Percentiles rank a stretch among this genome's conserved stretches.
Conservation (phyloP, 1,140 invertebrate species). For the Cotesia vestalis region DNA sequence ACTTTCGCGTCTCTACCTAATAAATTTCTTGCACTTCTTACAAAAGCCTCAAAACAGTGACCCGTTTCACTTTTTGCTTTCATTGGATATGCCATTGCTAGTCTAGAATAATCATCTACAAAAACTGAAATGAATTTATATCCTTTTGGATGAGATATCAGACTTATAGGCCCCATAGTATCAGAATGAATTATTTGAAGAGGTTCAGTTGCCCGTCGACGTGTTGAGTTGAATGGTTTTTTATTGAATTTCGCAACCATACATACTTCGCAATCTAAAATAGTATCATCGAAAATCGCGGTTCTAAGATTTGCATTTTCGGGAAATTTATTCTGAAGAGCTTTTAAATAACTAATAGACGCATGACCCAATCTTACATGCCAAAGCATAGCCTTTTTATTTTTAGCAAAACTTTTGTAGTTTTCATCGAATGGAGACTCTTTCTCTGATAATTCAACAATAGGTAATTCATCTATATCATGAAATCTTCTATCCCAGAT, state of each 20-base stretch:
- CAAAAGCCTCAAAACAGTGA: conserved; percentile 34
- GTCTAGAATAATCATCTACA: conserved; percentile 36
- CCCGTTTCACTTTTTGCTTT: conserved; percentile 36
- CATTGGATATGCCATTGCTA: conserved; percentile 35
- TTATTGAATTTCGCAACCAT: conserved; percentile 38
- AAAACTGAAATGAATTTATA: conserved; percentile 38
- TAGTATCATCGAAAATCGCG: conserved; percentile 37
- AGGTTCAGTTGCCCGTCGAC: conserved; percentile 34
- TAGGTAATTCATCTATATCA: conserved; percentile 14
- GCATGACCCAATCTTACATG: conserved; percentile 41
- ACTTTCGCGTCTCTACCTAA: conserved; percentile 32
- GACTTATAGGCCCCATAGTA: conserved; percentile 35
- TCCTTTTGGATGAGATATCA: neutral
- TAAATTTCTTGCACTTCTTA: conserved; percentile 32
- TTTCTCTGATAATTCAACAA: neutral
- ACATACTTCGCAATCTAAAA: conserved; percentile 42
- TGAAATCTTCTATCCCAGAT: conserved; percentile 40
- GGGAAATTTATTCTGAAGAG: conserved; percentile 35
- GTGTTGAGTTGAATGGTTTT: conserved; percentile 35
- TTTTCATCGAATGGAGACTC: conserved; percentile 29
- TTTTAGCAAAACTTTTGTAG: conserved; percentile 30
- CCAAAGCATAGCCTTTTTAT: conserved; percentile 42
- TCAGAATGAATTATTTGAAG: conserved; percentile 39
- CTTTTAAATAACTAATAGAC: conserved; percentile 37
- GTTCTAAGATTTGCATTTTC: conserved; percentile 30